Base-by-base conservation (phyloP, 2,113 vertebrate genomes). In the Herpetotheres cachinnans region DNA sequence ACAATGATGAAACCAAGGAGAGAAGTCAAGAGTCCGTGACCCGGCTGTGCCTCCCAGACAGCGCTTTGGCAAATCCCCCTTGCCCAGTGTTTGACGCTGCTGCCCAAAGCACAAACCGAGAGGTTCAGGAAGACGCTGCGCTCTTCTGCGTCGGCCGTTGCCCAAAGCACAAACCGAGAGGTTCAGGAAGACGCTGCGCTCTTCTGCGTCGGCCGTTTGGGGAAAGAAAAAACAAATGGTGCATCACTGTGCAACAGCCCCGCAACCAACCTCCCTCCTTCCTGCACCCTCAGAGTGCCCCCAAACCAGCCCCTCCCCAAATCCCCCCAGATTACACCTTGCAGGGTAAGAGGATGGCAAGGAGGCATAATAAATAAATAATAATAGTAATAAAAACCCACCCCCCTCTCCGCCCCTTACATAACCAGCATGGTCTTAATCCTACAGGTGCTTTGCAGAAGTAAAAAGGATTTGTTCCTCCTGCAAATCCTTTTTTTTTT, bases 391-490 rank as follows among this genome's bases (percentile, higher is more conserved):
- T 20, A 63, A 74, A 46, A 86, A 4, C 8, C 38, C 38, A n/a
- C 42, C 21, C 17, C 15, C 42, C 8, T 26, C 26, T 22, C 46
- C 2, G 1, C 27, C 54, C 50, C 52, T 95, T 96, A 79, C 36
- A 49, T 91, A 96, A 95, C 58, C 59, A 46, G n/a, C n/a, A n/a
- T 70, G 77, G 76, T 81, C 85, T 87, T 94, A 92, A 96, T 93
- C 90, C 89, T 80, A 89, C 90, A 95, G 96, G 94, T 97, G 88
- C 86, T 91, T 71, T 1, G 16, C 87, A 74, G 59, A 63, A 81
- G 59, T 69, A 50, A 84, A 90, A 93, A 29, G 82, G 92, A 94
- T 96, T 96, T 95, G 69, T 73, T 95, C 59, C 47, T 78, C 44
- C 55, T 40, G 76, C 55, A 89, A 86, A 92, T 56, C 76, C 55